Evolutionary conservation across 2,797 vertebrate species (phyloP), one percentile per base, ranked within the genome.

Genomic region (Bryconaethiops microstoma): DNA sequence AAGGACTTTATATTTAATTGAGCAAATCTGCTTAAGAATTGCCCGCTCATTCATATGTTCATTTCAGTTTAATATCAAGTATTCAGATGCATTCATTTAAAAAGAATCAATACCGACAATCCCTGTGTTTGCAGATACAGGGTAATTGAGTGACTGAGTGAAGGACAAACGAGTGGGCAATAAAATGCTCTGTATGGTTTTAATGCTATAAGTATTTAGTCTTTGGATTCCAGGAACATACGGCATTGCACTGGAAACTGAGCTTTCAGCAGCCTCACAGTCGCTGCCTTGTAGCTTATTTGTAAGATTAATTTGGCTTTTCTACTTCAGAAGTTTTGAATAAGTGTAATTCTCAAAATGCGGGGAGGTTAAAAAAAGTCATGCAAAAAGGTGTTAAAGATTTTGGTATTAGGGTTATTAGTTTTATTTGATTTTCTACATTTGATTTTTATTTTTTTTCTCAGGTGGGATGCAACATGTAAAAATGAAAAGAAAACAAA

Each of bases 391-490:
- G 92, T 95, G 93, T 94, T 95, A 94, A 12, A 90, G 93, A 94
- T 65, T 72, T 91, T 94, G 92, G 87, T 88, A 93, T 89, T 88
- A 90, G 92, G 89, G 91, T 94, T 95, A 96, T 97, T 96, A 97
- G 94, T 93, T 94, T 92, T 94, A 92, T 95, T 76, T 90, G 87
- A 78, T 94, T 93, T 29, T 35, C 4, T 3, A 35, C 2, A 35
- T 5, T 35, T 35, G 35, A 35, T 35, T 35, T 35, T 29, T 76
- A 89, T 92, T 91, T 91, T 92, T 89, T 91, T 91, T 95, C 83
- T 95, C 93, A 94, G 89, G 94, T 96, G 95, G 95, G 94, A 98
- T 99, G 97, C 94, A 97, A 98, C 96, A 97, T 94, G 94, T 94
- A 95, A 94, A 96, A 95, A 96, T 93, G 91, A 81, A 94, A 96